Conservation (phyloP, 2,113 vertebrate genomes). For the Paraplagusia blochii region DNA sequence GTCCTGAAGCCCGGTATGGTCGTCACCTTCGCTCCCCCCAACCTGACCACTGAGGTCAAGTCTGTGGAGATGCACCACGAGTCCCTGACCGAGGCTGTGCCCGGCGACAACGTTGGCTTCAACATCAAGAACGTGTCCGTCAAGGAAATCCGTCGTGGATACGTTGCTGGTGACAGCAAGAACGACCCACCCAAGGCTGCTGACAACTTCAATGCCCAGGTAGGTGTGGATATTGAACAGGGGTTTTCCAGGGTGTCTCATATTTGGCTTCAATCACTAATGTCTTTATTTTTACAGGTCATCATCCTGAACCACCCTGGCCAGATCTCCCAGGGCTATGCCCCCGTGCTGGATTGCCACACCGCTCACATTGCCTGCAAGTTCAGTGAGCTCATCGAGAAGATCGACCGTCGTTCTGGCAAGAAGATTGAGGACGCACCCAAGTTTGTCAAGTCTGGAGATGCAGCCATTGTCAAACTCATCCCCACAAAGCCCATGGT, state of each 20-base stretch:
- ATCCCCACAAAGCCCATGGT: slow-evolving; percentile 80
- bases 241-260: not conserved
- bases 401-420: slow-evolving; percentile 81
- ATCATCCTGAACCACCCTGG: slow-evolving; percentile 84
- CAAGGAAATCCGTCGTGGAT: slow-evolving; percentile 80
- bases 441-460: slow-evolving; percentile 78
- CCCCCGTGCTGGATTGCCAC: slow-evolving; percentile 81
- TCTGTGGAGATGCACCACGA: slow-evolving; percentile 84
- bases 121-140: slow-evolving; percentile 81
- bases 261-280: no score
- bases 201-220: slow-evolving; percentile 76
- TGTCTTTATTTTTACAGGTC: slow-evolving; percentile 57
- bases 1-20: slow-evolving; percentile 75
- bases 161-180: slow-evolving; percentile 81
- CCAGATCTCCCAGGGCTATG: slow-evolving; percentile 79
- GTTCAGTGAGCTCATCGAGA: slow-evolving; percentile 79
- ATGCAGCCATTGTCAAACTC: slow-evolving; percentile 78
- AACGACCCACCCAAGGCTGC: slow-evolving; percentile 78
- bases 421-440: slow-evolving; percentile 81
- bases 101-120: slow-evolving; percentile 80
- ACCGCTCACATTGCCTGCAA: slow-evolving; percentile 83
- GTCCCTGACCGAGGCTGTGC: slow-evolving; percentile 72
- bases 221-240: slow-evolving; percentile 18
- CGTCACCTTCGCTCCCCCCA: slow-evolving; percentile 77
- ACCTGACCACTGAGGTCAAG: slow-evolving; percentile 80